phyloP scores from a whole-genome alignment of 2,797 vertebrate species.

The Lophius americanus region DNA sequence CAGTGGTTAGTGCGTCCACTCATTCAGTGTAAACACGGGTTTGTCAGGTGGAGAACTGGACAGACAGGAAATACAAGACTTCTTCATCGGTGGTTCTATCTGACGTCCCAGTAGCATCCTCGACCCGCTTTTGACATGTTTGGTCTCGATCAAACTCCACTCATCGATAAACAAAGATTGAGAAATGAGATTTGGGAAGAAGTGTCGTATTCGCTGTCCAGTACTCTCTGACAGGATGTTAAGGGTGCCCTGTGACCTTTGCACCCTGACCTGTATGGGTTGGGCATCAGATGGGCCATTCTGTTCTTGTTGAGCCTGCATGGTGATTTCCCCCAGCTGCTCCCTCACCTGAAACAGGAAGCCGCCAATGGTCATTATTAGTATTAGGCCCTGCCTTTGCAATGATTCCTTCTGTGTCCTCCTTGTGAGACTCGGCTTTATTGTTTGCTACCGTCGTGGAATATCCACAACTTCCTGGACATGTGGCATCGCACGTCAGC shows the following conservation, averaged over 20 bases:
- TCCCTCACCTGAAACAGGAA: slow-evolving; percentile 89
- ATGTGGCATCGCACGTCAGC: neutral
- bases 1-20: slow-evolving; percentile 52
- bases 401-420: slow-evolving; percentile 7
- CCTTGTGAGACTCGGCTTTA: slow-evolving; percentile 11
- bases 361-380: slow-evolving; percentile 66
- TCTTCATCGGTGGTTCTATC: neutral
- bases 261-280: slow-evolving; percentile 83
- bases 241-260: slow-evolving; percentile 67
- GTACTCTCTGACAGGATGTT: slow-evolving; percentile 61
- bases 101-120: neutral
- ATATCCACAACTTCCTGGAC: slow-evolving; percentile 4
- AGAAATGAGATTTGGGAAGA: neutral
- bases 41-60: slow-evolving; percentile 69
- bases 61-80: slow-evolving; percentile 52
- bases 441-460: slow-evolving; percentile 3
- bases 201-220: slow-evolving; percentile 54
- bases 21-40: slow-evolving; percentile 53
- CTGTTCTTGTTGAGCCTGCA: slow-evolving; percentile 80
- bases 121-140: too few relatives aligned
- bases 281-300: slow-evolving; percentile 77
- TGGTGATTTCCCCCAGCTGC: slow-evolving; percentile 86
- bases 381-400: slow-evolving; percentile 19
- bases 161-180: neutral
- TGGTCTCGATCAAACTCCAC: too few relatives aligned